Conservation (phyloP, 2,888 invertebrate species). For the Caenorhabditis japonica region DNA sequence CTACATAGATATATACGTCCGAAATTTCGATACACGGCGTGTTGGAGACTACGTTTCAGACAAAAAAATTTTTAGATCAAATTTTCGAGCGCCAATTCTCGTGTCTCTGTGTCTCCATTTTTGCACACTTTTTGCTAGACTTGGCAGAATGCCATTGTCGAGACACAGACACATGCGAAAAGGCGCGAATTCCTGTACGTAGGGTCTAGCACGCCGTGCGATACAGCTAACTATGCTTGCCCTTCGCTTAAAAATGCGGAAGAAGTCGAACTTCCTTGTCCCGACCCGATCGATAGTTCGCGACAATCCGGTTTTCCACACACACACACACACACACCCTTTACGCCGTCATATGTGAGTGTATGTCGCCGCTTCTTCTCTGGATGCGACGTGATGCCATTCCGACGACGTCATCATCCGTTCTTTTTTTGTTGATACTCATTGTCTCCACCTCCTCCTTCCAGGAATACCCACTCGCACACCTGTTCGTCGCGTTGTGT, state of each 20-base stretch:
- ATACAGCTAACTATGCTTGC: background rate
- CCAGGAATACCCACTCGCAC: conserved; percentile 21
- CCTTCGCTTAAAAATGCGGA: too few relatives aligned
- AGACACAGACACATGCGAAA: too few relatives aligned
- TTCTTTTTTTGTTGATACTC: conserved; percentile 13
- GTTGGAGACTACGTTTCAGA: too few relatives aligned
- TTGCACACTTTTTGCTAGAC: too few relatives aligned
- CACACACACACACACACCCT: conserved; percentile 7
- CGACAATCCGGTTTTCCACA: conserved; percentile 45
- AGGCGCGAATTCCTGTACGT: too few relatives aligned
- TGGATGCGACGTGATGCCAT: conserved; percentile 1
- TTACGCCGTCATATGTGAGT: conserved; percentile 18
- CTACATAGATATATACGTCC: too few relatives aligned
- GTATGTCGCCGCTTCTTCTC: conserved; percentile 11
- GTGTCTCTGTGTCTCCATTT: too few relatives aligned
- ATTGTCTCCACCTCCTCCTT: background rate
- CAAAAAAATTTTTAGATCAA: too few relatives aligned
- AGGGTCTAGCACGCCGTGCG: too few relatives aligned
- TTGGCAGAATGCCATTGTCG: too few relatives aligned
- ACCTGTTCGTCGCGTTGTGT: conserved; percentile 39
- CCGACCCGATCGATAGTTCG: conserved; percentile 31
- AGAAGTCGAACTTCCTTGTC: conserved; percentile 23
- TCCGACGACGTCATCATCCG: conserved; percentile 12
- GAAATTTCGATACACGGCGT: conserved; percentile 20
- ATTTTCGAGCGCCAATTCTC: too few relatives aligned